Base-by-base conservation (phyloP, 2,888 invertebrate genomes). In the Lomographa bimaculata region DNA sequence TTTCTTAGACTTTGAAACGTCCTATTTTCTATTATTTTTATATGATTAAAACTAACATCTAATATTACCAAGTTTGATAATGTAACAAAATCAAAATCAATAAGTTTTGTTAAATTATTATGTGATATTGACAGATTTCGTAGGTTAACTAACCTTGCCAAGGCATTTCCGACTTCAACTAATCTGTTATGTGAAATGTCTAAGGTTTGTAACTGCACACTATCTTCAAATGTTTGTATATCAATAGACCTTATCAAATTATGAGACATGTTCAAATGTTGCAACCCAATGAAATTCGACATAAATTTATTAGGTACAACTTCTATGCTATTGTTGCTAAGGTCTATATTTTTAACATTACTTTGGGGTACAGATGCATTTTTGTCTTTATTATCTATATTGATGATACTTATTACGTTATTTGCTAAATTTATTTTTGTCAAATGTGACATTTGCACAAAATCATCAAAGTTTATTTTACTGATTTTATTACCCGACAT, bases 141-240 rank as follows among this genome's bases (percentile, higher is more conserved):
- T 7, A 41, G 10, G 9, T 29, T 29, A 3, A 7, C 8, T 11
- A 41, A 41, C 8, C 41, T 35, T n/a, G 29, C 41, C 1, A 41
- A 21, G 2, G 41, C 41, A 21, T 35, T 23, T 2, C 41, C 41
- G 5, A 41, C 10, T n/a, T 25, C 12, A 6, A 17, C 3, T 6
- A 41, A 2, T n/a, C 12, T 34, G 10, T 41, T 41, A 11, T 35
- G 4, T 30, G 41, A 41, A 11, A 41, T 20, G 11, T 41, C 35
- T 12, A 41, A 7, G 12, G 21, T 30, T 30, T 35, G 16, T 21
- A 41, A 30, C 25, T 35, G 41, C 5, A 26, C 20, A 2, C 25
- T 26, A 21, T 35, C 35, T 20, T 41, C 41, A 29, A 41, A 41
- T 9, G 41, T 35, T 7, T 16, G 35, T 20, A 35, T 10, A 4